Evolutionary conservation across 2,888 invertebrate species (phyloP).

Genomic region (Mantis religiosa): DNA sequence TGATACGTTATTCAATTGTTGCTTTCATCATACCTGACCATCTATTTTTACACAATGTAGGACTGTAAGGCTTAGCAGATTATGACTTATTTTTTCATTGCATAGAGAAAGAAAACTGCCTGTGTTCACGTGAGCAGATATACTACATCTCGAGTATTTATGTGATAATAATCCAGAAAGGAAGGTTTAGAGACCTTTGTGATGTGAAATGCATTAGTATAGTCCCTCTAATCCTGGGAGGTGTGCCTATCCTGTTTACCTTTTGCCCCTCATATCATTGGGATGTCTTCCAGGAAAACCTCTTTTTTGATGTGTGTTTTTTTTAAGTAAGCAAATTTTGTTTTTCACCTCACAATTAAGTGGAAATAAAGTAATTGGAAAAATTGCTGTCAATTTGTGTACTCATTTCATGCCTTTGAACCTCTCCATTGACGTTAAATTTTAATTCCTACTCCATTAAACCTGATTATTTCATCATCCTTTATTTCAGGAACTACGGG

Average conservation of each 20-base stretch:
- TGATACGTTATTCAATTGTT: background rate
- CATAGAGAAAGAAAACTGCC: background rate
- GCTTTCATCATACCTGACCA: background rate
- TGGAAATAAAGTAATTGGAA: constrained; percentile 6
- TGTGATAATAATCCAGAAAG: background rate
- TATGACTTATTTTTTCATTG: background rate
- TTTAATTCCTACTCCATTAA: too few species aligned
- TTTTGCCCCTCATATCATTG: background rate
- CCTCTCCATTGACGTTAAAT: too few species aligned
- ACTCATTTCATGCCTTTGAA: background rate
- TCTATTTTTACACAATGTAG: background rate
- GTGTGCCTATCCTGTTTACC: background rate
- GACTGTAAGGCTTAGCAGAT: background rate
- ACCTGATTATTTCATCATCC: too few species aligned
- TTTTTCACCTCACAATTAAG: constrained; percentile 14
- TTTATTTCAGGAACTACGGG: too few species aligned
- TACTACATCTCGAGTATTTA: background rate
- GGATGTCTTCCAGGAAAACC: constrained; percentile 8
- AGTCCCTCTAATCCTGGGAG: background rate
- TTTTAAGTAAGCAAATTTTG: background rate
- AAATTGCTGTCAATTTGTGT: background rate
- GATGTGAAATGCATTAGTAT: background rate
- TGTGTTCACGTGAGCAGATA: background rate
- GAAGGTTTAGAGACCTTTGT: background rate
- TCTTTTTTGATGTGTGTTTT: constrained; percentile 4